Evolutionary conservation across 2,888 invertebrate genomes (phyloP).

Genomic region (Calameuta idolon): DNA sequence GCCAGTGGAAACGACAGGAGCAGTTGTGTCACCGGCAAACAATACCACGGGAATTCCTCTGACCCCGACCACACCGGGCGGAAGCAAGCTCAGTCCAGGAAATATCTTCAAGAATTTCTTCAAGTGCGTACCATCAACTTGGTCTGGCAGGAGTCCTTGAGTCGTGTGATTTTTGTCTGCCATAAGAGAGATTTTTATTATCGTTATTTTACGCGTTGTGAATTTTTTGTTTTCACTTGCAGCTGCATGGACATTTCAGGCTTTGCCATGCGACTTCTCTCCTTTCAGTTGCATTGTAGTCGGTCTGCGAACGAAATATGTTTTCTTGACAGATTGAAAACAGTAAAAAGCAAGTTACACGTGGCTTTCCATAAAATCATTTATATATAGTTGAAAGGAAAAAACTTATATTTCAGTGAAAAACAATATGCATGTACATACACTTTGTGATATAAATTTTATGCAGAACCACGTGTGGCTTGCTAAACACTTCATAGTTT

Average conservation of each 20-base stretch:
- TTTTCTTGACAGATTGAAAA: not conserved
- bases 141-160: constrained; percentile 42
- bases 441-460: not conserved
- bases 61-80: constrained; percentile 73
- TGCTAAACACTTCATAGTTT: not conserved
- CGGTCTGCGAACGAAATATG: not conserved
- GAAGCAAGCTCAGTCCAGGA: constrained; percentile 83
- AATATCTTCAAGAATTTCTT: constrained; percentile 97
- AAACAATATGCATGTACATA: not conserved
- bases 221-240: constrained; percentile 10
- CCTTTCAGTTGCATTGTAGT: not conserved
- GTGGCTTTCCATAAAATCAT: not conserved
- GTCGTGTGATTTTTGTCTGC: constrained; percentile 47
- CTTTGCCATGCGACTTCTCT: constrained; percentile 45
- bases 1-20: constrained; percentile 57
- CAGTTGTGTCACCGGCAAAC: constrained; percentile 58
- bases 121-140: constrained; percentile 79
- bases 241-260: constrained; percentile 47
- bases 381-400: not conserved
- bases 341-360: not conserved
- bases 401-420: no score
- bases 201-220: not conserved
- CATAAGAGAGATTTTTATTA: constrained; percentile 23
- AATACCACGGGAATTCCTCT: constrained; percentile 68
- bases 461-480: not conserved